Percentiles rank a stretch among this genome's conserved stretches.
Evolutionary conservation across 2,888 invertebrate genomes (phyloP).

Genomic region (Parnassius apollo): DNA sequence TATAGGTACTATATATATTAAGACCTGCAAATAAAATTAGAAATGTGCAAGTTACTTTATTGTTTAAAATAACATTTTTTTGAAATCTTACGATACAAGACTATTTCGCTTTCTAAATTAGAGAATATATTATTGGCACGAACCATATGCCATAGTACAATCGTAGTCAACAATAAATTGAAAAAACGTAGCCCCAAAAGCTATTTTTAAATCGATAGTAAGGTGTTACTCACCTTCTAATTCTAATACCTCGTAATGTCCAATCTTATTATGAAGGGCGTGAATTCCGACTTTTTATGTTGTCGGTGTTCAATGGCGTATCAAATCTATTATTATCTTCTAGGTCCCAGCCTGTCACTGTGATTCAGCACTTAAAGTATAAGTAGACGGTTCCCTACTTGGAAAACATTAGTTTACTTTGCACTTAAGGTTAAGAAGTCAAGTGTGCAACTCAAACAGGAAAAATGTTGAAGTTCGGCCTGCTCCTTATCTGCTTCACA

Average conservation of each 20-base stretch:
- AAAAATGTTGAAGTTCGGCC: constrained; percentile 51
- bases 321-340: constrained; percentile 56
- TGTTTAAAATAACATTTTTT: too few relatives aligned
- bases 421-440: constrained; percentile 3
- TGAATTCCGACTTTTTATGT: constrained; percentile 48
- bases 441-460: constrained; percentile 23
- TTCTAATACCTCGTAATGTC: constrained; percentile 14
- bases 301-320: constrained; percentile 56
- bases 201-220: not conserved
- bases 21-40: too few relatives aligned
- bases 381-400: constrained; percentile 47
- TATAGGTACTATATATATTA: too few relatives aligned
- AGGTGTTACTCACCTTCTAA: not conserved
- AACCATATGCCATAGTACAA: too few relatives aligned
- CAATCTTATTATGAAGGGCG: constrained; percentile 35
- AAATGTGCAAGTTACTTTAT: too few relatives aligned
- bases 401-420: constrained; percentile 26
- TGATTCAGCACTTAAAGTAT: constrained; percentile 57
- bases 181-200: too few relatives aligned
- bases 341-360: constrained; percentile 59
- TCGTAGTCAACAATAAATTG: too few relatives aligned
- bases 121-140: too few relatives aligned
- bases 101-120: too few relatives aligned
- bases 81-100: too few relatives aligned
- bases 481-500: constrained; percentile 49